Evolutionary conservation across 2,888 invertebrate species (phyloP), one percentile per base, ranked within the genome.

Genomic region (Mesorhabditis belari): DNA sequence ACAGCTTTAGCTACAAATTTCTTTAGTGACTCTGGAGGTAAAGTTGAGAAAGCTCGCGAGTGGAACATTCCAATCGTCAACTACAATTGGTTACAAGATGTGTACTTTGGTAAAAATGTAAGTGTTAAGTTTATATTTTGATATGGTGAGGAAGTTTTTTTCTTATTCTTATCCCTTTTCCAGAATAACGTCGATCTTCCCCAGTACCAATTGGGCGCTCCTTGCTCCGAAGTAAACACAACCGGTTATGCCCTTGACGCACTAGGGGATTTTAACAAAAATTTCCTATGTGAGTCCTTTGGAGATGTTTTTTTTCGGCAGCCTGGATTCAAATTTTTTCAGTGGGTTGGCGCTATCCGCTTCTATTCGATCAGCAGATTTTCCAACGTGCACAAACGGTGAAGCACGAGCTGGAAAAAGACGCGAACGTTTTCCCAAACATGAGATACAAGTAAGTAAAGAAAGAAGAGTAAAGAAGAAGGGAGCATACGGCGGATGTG

Each of bases 31-130:
- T 19, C 92, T 66, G 93, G 93, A 24, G 86, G 86, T 69, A 96
- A 96, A 83, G 91, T 88, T 82, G 85, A 87, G 66, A 90, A 90
- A 73, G 95, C 96, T 0, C 87, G 90, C 55, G 92, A 94, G 81
- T 93, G 92, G 91, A 88, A 88, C 75, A 88, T 90, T 49, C 90
- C 91, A 1, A 88, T 91, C 2, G 93, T 96, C 0, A 95, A 92
- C 80, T 72, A 64, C 57, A 67, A 69, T 50, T 78, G 77, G 76
- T 61, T 78, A 25, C 65, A 65, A 4, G 74, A 76, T 44, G 49
- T 65, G 3, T 78, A 78, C 55, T 35, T 35, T n/a, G 44, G 44
- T 9, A 35, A 35, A 35, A 35, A 17, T 9, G 44, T 35, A 35
- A 17, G 44, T 35, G 44, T 35, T n/a, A 17, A n/a, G n/a, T 35